Evolutionary conservation across 2,888 invertebrate species (phyloP).

Genomic region (Limenitis arthemis): DNA sequence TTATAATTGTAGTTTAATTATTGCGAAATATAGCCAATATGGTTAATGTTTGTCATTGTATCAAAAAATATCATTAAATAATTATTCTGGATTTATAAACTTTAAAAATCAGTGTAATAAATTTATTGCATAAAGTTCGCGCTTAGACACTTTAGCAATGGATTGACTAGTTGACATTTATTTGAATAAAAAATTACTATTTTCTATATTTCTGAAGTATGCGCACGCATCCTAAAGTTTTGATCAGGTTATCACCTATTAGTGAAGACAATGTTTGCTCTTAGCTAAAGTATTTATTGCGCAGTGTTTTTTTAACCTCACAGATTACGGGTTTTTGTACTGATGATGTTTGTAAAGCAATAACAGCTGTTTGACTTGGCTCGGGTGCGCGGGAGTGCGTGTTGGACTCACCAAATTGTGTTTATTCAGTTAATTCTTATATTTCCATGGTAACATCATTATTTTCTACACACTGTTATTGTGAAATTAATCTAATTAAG

Average conservation of each 20-base stretch:
- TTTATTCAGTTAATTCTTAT: conserved; percentile 14
- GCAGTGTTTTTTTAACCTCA: conserved; percentile 66
- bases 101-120: too few species aligned
- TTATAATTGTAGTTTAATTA: too few species aligned
- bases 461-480: too few species aligned
- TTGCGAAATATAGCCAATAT: too few species aligned
- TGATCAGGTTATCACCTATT: conserved; percentile 55
- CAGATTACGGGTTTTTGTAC: conserved; percentile 58
- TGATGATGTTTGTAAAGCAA: conserved; percentile 52
- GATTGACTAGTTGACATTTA: too few species aligned
- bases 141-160: too few species aligned
- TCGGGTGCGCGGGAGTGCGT: conserved; percentile 36
- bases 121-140: too few species aligned
- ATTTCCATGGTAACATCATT: not conserved
- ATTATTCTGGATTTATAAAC: too few species aligned
- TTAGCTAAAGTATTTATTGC: conserved; percentile 59
- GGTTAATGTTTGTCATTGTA: too few species aligned
- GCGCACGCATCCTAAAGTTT: conserved; percentile 51
- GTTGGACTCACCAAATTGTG: conserved; percentile 17
- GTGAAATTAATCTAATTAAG: too few species aligned
- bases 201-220: conserved; percentile 40
- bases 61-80: too few species aligned
- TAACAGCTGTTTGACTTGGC: conserved; percentile 53
- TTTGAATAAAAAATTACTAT: not conserved
- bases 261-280: conserved; percentile 52